Percentiles rank a stretch among this genome's conserved stretches.
These are phyloP conservation scores for Engraulis encrasicolus DNA, from an alignment of 2,113 vertebrate genomes.

Conservation along the genomic window DNA sequence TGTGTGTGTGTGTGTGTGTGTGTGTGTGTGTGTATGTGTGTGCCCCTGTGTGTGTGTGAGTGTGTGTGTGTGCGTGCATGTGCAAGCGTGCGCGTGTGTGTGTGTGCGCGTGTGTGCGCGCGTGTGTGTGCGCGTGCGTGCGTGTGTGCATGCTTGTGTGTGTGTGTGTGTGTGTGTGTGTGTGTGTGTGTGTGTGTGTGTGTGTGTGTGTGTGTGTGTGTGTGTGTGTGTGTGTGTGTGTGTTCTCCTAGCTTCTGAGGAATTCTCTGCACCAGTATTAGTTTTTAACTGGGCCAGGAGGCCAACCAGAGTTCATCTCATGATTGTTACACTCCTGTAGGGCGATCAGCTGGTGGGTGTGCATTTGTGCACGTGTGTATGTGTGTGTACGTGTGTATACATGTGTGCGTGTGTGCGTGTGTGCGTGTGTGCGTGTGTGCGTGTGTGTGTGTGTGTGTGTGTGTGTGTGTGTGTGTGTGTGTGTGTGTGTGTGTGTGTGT, in stretches of 20 bases:
- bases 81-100: no score
- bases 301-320: neutral
- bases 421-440: neutral
- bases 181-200: no score
- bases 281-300: neutral
- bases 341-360: neutral
- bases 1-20: neutral
- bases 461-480: neutral
- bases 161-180: no score
- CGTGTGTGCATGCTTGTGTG: no score
- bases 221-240: no score
- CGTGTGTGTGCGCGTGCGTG: no score
- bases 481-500: neutral
- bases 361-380: neutral
- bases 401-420: neutral
- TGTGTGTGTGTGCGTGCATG: no score
- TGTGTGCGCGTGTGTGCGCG: no score
- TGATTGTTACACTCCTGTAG: neutral
- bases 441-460: neutral
- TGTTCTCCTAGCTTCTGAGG: no score
- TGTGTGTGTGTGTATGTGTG: neutral
- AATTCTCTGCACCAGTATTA: no score
- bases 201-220: no score
- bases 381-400: neutral
- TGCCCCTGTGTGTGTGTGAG: no score